Conservation (phyloP, 1,140 invertebrate species). For the Onthophagus taurus region DNA sequence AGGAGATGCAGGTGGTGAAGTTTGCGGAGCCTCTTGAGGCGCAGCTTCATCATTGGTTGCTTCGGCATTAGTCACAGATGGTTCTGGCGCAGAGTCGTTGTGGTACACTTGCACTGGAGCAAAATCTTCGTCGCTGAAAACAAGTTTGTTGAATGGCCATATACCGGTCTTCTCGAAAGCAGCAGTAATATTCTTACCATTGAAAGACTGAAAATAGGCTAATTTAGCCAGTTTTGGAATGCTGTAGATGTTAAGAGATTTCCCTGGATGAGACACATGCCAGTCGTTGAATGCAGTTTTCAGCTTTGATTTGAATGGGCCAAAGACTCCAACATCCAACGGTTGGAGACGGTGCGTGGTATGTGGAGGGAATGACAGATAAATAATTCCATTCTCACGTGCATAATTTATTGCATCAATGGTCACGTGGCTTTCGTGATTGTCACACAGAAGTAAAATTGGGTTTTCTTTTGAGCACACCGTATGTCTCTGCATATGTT, state of each 20-base stretch:
- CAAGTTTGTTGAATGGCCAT: no score
- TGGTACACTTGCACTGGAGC: no score
- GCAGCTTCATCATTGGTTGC: no score
- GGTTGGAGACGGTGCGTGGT: slow-evolving; percentile 10
- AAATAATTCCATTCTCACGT: not conserved
- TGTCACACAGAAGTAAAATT: slow-evolving; percentile 27
- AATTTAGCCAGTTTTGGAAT: no score
- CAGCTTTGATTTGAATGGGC: slow-evolving; percentile 31
- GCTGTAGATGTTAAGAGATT: slow-evolving; percentile 31
- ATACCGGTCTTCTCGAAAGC: no score
- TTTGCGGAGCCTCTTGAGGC: no score
- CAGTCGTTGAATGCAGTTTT: slow-evolving; percentile 33
- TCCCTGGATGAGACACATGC: slow-evolving; percentile 25
- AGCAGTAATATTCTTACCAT: no score
- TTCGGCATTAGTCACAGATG: no score
- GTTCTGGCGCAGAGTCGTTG: no score
- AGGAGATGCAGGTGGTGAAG: no score
- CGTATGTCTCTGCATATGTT: slow-evolving; percentile 12
- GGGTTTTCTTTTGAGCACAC: not conserved
- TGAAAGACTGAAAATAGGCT: no score
- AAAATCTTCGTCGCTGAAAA: no score
- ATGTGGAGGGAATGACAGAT: not conserved
- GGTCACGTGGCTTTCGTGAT: slow-evolving; percentile 4
- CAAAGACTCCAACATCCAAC: slow-evolving; percentile 35
- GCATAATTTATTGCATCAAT: not conserved